Percentiles rank a stretch among this genome's conserved stretches.
Conservation (phyloP, 1,140 invertebrate genomes). For the Euura saliciscinereae region DNA sequence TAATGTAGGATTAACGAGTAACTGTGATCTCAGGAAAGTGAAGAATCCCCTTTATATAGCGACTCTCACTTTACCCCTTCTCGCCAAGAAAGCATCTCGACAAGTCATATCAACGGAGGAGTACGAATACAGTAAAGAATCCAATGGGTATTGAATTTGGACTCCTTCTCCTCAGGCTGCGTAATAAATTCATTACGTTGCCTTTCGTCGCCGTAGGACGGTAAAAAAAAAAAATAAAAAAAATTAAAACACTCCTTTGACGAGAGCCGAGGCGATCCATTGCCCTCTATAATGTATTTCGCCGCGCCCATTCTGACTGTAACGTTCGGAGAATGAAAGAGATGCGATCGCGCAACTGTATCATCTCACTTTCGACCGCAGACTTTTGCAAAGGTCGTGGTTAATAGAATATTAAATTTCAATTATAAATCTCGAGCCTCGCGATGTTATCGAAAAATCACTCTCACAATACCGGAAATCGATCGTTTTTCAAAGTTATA, state of each 20-base stretch:
- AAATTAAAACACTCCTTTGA: background rate
- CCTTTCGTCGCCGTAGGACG: background rate
- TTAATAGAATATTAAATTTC: background rate
- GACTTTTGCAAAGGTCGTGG: background rate
- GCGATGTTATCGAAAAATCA: background rate
- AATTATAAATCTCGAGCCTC: background rate
- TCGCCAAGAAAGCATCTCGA: conserved; percentile 13
- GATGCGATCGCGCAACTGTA: background rate
- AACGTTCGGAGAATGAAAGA: background rate
- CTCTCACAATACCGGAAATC: background rate
- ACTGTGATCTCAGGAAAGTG: conserved; percentile 50
- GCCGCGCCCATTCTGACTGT: background rate
- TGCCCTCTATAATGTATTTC: background rate
- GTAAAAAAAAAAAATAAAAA: background rate
- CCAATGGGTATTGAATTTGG: background rate
- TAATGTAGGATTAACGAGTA: conserved; percentile 23
- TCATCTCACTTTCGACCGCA: conserved; percentile 1
- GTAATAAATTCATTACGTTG: background rate
- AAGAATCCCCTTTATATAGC: conserved; percentile 60
- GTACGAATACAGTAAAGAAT: background rate
- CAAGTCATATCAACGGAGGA: background rate
- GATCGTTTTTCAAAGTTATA: no score
- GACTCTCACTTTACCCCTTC: conserved; percentile 58
- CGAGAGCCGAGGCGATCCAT: background rate
- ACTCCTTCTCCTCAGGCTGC: background rate